Evolutionary conservation across 2,888 invertebrate genomes (phyloP).

Genomic region (Cabera pusaria): DNA sequence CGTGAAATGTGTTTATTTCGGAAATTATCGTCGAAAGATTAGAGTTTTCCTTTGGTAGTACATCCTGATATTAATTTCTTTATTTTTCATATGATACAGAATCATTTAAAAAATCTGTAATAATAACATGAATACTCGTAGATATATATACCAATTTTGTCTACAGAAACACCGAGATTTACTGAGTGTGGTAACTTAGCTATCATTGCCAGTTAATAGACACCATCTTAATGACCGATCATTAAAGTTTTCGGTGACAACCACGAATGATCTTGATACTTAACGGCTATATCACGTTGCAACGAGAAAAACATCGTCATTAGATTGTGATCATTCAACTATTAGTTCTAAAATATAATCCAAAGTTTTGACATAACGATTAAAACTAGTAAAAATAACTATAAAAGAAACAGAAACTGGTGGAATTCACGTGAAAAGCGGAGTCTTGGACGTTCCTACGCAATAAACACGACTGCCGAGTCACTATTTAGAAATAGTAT

Average conservation of each 20-base stretch:
- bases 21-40: slow-evolving; percentile 19
- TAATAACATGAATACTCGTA: no score
- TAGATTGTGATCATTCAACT: slow-evolving; percentile 37
- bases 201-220: slow-evolving; percentile 22
- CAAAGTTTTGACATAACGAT: slow-evolving; percentile 9
- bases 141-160: no score
- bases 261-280: slow-evolving; percentile 42
- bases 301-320: slow-evolving; percentile 30
- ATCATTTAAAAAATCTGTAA: no score
- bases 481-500: no score
- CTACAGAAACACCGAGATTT: no score
- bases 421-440: slow-evolving; percentile 52
- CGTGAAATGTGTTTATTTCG: slow-evolving; percentile 29
- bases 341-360: slow-evolving; percentile 30
- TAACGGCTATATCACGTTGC: slow-evolving; percentile 41
- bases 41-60: no score
- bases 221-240: slow-evolving; percentile 40
- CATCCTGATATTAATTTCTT: no score
- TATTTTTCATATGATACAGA: no score
- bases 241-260: slow-evolving; percentile 45
- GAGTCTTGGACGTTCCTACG: slow-evolving; percentile 1
- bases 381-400: slow-evolving; percentile 45
- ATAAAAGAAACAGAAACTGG: slow-evolving; percentile 52
- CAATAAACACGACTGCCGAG: slow-evolving; percentile 1
- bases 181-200: no score